phyloP scores from a whole-genome alignment of 2,797 vertebrate genomes.

The Leuciscus waleckii region DNA sequence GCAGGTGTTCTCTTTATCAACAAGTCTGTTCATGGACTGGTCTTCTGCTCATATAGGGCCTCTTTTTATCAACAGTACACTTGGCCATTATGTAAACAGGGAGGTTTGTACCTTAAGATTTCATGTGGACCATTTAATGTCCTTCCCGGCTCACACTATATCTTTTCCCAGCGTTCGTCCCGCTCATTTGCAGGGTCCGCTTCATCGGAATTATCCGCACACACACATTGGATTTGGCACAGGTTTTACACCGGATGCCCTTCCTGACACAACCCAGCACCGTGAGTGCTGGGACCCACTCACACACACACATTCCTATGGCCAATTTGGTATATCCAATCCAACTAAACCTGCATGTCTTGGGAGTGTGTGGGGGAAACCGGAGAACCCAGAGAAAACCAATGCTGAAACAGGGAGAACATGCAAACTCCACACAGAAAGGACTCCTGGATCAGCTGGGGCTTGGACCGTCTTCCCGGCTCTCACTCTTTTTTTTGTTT shows the following conservation, averaged over 20 bases:
- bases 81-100: background rate
- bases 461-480: too few relatives aligned
- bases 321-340: background rate
- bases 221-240: background rate
- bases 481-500: background rate
- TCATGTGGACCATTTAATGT: background rate
- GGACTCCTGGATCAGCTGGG: background rate
- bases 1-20: background rate
- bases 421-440: background rate
- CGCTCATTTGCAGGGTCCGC: background rate
- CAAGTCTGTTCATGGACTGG: background rate
- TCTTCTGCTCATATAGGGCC: background rate
- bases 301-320: background rate
- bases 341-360: background rate
- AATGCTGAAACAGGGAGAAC: background rate
- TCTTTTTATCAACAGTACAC: conserved; percentile 15
- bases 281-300: too few relatives aligned
- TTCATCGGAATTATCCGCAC: background rate
- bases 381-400: background rate
- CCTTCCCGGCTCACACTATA: background rate
- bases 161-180: background rate
- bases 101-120: background rate
- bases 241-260: background rate
- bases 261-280: background rate
- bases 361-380: background rate